Evolutionary conservation across 2,888 invertebrate genomes (phyloP), one percentile per base, ranked within the genome.

Genomic region (Conops quadrifasciatus): DNA sequence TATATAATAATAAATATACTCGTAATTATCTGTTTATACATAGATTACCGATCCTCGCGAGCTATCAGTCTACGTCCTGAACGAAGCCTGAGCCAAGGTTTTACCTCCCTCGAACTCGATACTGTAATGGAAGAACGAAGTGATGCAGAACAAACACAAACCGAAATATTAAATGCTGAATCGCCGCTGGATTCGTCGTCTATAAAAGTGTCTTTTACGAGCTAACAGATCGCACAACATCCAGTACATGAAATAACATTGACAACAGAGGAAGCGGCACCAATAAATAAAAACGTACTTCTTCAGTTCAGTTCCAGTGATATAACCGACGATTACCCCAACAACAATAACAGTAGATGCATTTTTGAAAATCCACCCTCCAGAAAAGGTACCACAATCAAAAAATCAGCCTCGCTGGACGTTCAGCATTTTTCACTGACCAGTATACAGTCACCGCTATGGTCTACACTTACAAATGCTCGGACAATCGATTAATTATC

Each of bases 101-200:
- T 92, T 80, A 92, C 93, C 45, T 90, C 92, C 0, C 86, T 93
- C 65, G 94, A 94, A 82, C 88, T 94, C 77, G 94, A 94, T 83
- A 94, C 94, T 0, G 94, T 94, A 28, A 88, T 94, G 28, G 94
- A 94, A 81, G 94, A 94, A 82, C 94, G 94, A 80, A 94, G 93
- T 16, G 94, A 94, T 82, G 90, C 91, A 5, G 93, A 93, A 82
- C 92, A 91, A 81, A 91, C 90, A 2, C 90, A 86, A 79, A 86
- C 84, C n/a, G 86, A 86, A 78, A 80, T 86, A 2, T 74, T 86
- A 1, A 84, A 84, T 76, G 81, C 86, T 7, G 86, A 86, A 73
- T 86, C 86, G 16, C 86, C 86, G 43, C 78, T 83, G 76, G 85
- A 86, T 67, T 80, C 80, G 19, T 79, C 79, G 60, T 82, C 84